Evolutionary conservation across 2,888 invertebrate species (phyloP).

Genomic region (Junonia oenone): DNA sequence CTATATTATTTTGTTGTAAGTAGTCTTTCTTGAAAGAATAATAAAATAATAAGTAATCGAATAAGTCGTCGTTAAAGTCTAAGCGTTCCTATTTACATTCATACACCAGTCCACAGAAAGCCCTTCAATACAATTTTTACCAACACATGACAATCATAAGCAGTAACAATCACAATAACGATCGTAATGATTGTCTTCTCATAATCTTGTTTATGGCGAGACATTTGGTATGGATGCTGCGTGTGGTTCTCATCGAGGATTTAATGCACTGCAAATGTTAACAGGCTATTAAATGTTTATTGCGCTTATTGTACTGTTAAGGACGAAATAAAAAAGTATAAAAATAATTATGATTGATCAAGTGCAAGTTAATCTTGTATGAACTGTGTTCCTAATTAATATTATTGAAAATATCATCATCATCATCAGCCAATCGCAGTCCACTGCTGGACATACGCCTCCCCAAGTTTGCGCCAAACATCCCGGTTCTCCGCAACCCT

Average conservation of each 20-base stretch:
- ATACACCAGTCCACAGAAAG: not conserved
- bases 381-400: too few species aligned
- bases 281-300: conserved; percentile 3
- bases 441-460: too few species aligned
- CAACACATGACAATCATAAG: conserved; percentile 10
- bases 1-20: too few species aligned
- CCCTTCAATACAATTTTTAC: not conserved
- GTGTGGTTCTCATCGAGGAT: conserved; percentile 39
- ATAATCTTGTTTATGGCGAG: conserved; percentile 37
- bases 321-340: not conserved
- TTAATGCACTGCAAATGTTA: conserved; percentile 22
- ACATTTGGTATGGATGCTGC: conserved; percentile 42
- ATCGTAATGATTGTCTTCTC: conserved; percentile 33
- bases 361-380: not conserved
- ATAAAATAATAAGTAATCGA: too few species aligned
- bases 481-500: too few species aligned
- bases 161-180: conserved; percentile 16
- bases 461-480: too few species aligned
- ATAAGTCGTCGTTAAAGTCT: too few species aligned
- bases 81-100: too few species aligned
- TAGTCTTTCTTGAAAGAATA: too few species aligned
- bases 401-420: too few species aligned
- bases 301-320: not conserved
- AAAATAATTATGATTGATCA: not conserved
- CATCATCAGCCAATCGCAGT: too few species aligned